These are phyloP conservation scores for Hirundichthys speculiger DNA, from an alignment of 2,113 vertebrate species.

Conservation along the genomic window DNA sequence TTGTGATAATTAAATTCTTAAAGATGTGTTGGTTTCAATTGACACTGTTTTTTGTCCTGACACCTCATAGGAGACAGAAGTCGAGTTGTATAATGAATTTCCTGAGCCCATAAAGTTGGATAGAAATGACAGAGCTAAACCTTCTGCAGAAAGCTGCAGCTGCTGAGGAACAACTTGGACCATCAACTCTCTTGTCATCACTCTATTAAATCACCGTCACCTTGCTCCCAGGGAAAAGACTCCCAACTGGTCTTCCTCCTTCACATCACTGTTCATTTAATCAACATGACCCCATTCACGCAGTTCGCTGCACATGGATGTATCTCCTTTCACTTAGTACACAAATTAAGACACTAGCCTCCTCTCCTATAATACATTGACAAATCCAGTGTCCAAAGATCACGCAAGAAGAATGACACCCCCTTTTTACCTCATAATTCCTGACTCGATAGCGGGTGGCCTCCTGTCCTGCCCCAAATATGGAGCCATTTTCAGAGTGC, in stretches of 20 bases:
- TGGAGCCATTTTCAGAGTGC: slow-evolving; percentile 53
- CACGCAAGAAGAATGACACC: slow-evolving; percentile 41
- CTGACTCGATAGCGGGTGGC: slow-evolving; percentile 34
- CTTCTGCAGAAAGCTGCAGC: slow-evolving; percentile 92
- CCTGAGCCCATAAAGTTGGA: slow-evolving; percentile 98
- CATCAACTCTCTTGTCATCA: slow-evolving; percentile 72
- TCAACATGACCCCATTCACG: slow-evolving; percentile 45
- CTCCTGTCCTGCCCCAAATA: slow-evolving; percentile 25
- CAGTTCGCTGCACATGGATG: slow-evolving; percentile 57
- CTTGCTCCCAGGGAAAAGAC: slow-evolving; percentile 76
- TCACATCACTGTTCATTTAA: slow-evolving; percentile 57
- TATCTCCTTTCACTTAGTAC: slow-evolving; percentile 33
- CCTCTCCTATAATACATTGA: slow-evolving; percentile 32
- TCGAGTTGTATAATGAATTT: slow-evolving; percentile 99
- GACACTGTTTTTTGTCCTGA: background rate
- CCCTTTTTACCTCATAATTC: slow-evolving; percentile 11
- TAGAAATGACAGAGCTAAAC: slow-evolving; percentile 92
- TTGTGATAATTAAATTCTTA: background rate
- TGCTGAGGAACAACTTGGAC: slow-evolving; percentile 90
- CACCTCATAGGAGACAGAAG: slow-evolving; percentile 90
- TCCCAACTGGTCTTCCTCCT: slow-evolving; percentile 61
- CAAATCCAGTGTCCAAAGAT: slow-evolving; percentile 58
- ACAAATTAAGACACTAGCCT: slow-evolving; percentile 53
- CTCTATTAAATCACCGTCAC: slow-evolving; percentile 54
- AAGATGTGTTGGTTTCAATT: no score